These are phyloP conservation scores for Siphonodentalium dalli DNA, from an alignment of 2,888 invertebrate species.

Conservation along the genomic window DNA sequence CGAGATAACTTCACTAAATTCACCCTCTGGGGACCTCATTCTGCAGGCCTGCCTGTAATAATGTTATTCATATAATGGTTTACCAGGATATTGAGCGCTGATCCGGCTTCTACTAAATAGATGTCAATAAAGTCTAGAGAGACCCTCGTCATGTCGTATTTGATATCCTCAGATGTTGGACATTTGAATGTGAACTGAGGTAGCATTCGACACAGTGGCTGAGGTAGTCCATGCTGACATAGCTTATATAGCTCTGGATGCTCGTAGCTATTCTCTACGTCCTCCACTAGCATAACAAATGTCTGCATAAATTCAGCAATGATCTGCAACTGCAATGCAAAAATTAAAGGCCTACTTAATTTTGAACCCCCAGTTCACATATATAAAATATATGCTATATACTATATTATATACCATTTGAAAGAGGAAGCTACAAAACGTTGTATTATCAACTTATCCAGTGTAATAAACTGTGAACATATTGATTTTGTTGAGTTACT, in stretches of 20 bases:
- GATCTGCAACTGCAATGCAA: conserved; percentile 74
- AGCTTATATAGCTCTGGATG: conserved; percentile 75
- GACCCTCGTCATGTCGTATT: conserved; percentile 87
- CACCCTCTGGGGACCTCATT: too few relatives aligned
- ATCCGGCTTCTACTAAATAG: conserved; percentile 87
- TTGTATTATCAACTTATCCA: too few relatives aligned
- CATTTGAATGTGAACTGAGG: conserved; percentile 72
- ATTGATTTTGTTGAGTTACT: too few relatives aligned
- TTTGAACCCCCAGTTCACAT: too few relatives aligned
- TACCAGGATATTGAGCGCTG: conserved; percentile 85
- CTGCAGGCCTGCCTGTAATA: background rate
- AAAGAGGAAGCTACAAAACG: too few relatives aligned
- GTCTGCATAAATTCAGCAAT: conserved; percentile 88
- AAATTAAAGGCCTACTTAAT: too few relatives aligned
- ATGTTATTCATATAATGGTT: conserved; percentile 6
- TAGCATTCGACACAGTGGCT: conserved; percentile 71
- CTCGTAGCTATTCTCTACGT: conserved; percentile 87
- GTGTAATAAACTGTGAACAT: too few relatives aligned
- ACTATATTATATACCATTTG: too few relatives aligned
- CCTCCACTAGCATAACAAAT: conserved; percentile 81
- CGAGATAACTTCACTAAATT: too few relatives aligned
- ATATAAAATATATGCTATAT: too few relatives aligned
- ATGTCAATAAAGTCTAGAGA: conserved; percentile 74
- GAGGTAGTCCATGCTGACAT: conserved; percentile 69
- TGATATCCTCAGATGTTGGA: conserved; percentile 83